A percentile compares a stretch with the other conserved stretches of the same genome.
Evolutionary conservation across 2,113 vertebrate species (phyloP).

Genomic region (Equus przewalskii): DNA sequence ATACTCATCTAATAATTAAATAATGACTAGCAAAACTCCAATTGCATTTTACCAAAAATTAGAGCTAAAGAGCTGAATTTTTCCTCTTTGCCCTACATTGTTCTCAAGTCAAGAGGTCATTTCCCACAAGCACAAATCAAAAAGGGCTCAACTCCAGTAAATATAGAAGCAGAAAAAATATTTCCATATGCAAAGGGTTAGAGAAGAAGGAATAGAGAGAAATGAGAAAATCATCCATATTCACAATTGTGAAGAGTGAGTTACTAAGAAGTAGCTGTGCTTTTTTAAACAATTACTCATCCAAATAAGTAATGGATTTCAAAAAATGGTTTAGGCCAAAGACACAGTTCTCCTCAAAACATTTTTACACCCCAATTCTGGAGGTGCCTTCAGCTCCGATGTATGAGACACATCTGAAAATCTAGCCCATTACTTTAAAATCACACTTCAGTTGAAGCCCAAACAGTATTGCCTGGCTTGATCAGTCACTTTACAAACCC

Average conservation of each 20-base stretch:
- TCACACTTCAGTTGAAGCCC: background rate
- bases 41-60: too few species aligned
- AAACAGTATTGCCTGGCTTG: background rate
- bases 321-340: background rate
- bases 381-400: background rate
- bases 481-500: background rate
- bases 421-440: background rate
- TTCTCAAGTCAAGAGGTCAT: constrained; percentile 29
- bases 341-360: background rate
- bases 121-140: background rate
- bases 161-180: background rate
- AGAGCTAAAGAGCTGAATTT: background rate
- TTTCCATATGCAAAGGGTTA: background rate
- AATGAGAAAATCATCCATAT: background rate
- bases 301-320: constrained; percentile 6
- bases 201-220: background rate
- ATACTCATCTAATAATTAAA: background rate
- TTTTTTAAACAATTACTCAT: constrained; percentile 12
- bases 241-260: background rate
- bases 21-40: background rate
- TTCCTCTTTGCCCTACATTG: background rate
- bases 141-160: background rate
- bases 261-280: background rate
- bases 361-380: background rate
- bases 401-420: background rate